Conservation (phyloP, 2,888 invertebrate genomes). For the Athetis lepigone region DNA sequence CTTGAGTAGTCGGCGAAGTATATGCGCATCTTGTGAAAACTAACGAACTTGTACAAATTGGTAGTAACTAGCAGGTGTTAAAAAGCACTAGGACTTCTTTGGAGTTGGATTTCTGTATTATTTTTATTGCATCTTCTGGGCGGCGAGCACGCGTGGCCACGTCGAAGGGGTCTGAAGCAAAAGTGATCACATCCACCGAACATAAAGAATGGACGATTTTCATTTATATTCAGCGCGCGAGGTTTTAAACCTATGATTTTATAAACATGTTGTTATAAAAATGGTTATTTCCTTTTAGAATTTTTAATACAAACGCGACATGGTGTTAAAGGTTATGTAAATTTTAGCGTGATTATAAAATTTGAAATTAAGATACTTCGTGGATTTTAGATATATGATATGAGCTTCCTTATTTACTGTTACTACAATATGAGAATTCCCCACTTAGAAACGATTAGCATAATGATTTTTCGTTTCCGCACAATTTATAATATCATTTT, state of each 20-base stretch:
- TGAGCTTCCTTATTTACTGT: constrained; percentile 14
- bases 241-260: constrained; percentile 26
- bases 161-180: constrained; percentile 20
- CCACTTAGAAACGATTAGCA: constrained; percentile 11
- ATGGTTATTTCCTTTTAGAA: constrained; percentile 9
- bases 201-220: constrained; percentile 33
- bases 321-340: not conserved
- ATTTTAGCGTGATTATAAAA: constrained; percentile 1
- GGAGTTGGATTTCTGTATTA: constrained; percentile 7
- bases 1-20: too few species aligned
- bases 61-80: too few species aligned
- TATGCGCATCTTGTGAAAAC: too few species aligned
- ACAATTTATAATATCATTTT: not conserved
- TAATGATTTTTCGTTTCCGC: constrained; percentile 7
- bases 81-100: too few species aligned
- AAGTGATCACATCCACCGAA: constrained; percentile 38
- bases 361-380: too few species aligned
- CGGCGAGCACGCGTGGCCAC: constrained; percentile 13
- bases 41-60: too few species aligned
- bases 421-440: constrained; percentile 11
- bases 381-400: not conserved
- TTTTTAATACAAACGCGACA: constrained; percentile 20
- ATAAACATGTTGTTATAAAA: constrained; percentile 35
- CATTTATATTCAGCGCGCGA: constrained; percentile 38
- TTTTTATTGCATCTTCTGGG: not conserved